A percentile compares a stretch with the other conserved stretches of the same genome.
Conservation (phyloP, 2,888 invertebrate genomes). For the Spilosoma lubricipeda region DNA sequence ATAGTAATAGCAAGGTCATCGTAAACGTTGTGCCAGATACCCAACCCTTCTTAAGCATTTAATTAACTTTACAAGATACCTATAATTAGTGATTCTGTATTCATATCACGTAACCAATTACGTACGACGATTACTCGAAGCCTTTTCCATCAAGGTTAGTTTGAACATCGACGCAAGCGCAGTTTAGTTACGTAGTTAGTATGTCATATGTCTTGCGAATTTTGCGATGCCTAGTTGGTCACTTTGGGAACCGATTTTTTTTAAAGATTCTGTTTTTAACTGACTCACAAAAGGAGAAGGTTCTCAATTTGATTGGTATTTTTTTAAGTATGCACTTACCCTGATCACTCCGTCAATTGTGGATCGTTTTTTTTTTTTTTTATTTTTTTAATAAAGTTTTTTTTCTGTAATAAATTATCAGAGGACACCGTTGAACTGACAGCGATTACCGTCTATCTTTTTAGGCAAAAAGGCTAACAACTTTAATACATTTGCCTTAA, state of each 20-base stretch:
- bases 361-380: no score
- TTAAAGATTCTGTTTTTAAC: background rate
- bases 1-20: background rate
- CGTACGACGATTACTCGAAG: conserved; percentile 12
- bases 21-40: background rate
- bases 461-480: background rate
- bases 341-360: no score
- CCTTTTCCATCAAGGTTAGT: conserved; percentile 11
- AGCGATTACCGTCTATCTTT: background rate
- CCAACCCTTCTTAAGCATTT: background rate
- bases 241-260: background rate
- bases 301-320: no score
- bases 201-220: background rate
- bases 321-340: no score
- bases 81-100: conserved; percentile 3
- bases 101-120: conserved; percentile 15
- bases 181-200: background rate
- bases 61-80: background rate
- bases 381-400: no score
- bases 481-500: background rate
- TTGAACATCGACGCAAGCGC: background rate
- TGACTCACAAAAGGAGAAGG: no score
- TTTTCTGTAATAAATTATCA: background rate
- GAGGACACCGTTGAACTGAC: background rate
- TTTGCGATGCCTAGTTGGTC: background rate